Base-by-base conservation (phyloP, 2,113 vertebrate genomes). In the Astur gentilis region DNA sequence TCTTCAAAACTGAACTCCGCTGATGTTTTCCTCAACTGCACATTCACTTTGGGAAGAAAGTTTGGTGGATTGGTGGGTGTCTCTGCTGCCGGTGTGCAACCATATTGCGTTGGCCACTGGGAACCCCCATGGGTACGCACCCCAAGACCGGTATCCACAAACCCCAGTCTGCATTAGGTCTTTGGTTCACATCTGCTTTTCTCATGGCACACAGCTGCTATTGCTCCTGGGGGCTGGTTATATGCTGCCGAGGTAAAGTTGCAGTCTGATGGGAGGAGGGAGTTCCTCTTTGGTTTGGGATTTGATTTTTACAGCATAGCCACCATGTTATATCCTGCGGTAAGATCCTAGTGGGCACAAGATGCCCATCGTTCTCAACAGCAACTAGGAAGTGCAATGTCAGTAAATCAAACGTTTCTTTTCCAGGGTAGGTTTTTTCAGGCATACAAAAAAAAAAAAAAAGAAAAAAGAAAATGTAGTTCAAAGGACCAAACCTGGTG, bases 71-170 rank as follows among this genome's bases (percentile, higher is more conserved):
- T 36, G 6, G 11, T 58, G 31, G 7, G 2, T 77, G 47, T 55
- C 27, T 57, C 23, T 38, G 45, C 6, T 9, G 29, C 18, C 2
- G 1, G 17, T 1, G 15, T n/a, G 57, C 36, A 44, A 44, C 42
- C 27, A 29, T 13, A 34, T 4, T 61, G 31, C 0, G 0, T 7
- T 64, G 42, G 23, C 27, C 23, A 8, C 20, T 5, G 16, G 38
- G 73, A 49, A 84, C 6, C 19, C 66, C 18, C 11, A 0, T 2
- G 21, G 26, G 7, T 62, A 26, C 18, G 29, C 6, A 5, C 4
- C 36, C 32, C 26, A 55, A 34, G n/a, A 40, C 47, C 29, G 7
- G 11, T 8, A 21, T 44, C 32, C 36, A 31, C 32, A 38, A 66
- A 70, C 19, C 21, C 21, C 17, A 19, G 67, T 18, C 45, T 54